These are phyloP conservation scores for Rhopalosiphum maidis DNA, from an alignment of 1,140 invertebrate genomes.

Conservation along the genomic window DNA sequence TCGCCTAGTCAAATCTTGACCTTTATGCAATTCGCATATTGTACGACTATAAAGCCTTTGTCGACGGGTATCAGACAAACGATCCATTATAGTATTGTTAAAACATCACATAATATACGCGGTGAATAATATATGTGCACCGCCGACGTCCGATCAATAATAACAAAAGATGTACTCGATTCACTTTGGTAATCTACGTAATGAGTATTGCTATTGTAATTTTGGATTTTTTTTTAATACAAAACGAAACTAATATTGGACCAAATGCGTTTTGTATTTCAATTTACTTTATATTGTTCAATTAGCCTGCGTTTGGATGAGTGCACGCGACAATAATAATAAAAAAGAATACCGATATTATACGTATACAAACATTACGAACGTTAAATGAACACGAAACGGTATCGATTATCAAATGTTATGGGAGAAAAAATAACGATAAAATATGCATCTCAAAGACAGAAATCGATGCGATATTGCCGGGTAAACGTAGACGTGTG, in stretches of 20 bases:
- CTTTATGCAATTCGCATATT: slow-evolving; percentile 1
- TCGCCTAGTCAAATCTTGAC: background rate
- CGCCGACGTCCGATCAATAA: background rate
- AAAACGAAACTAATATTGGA: background rate
- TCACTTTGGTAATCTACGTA: background rate
- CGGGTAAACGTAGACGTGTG: background rate
- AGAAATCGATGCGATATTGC: background rate
- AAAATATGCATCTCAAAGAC: background rate
- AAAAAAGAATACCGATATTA: background rate
- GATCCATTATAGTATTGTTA: slow-evolving; percentile 11
- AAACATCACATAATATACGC: background rate
- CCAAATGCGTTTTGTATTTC: background rate
- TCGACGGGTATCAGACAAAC: background rate
- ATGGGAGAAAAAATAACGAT: background rate
- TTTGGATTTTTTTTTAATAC: too few species aligned
- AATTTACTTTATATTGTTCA: background rate
- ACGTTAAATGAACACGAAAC: background rate
- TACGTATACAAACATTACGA: background rate
- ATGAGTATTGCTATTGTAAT: background rate
- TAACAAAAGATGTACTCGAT: background rate
- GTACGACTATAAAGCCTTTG: background rate
- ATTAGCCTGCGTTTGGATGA: background rate
- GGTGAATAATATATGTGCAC: background rate
- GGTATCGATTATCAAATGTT: background rate
- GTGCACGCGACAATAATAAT: background rate